phyloP scores from a whole-genome alignment of 2,113 vertebrate genomes.

The Malurus alboscapulatus region DNA sequence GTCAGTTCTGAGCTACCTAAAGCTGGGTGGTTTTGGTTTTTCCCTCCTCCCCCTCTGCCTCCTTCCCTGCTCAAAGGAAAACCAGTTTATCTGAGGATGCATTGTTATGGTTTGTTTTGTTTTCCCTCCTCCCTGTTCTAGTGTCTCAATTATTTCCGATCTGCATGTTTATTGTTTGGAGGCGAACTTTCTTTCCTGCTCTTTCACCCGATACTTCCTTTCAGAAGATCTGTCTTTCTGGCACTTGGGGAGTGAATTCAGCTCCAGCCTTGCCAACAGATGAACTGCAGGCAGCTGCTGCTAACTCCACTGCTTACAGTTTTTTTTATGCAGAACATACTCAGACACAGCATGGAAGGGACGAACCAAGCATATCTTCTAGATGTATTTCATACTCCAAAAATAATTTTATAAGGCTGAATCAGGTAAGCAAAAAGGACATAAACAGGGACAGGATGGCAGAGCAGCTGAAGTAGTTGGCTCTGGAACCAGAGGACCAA shows the following conservation, averaged over 20 bases:
- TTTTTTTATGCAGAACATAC: not conserved
- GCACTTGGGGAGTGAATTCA: slow-evolving; percentile 58
- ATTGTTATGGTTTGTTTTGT: slow-evolving; percentile 19
- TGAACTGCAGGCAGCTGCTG: slow-evolving; percentile 57
- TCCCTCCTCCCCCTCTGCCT: not conserved
- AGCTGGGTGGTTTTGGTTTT: not conserved
- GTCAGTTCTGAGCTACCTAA: not conserved
- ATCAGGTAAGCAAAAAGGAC: not conserved
- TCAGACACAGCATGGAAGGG: not conserved
- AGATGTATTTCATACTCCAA: not conserved
- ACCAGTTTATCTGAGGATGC: not conserved
- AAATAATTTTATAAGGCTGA: not conserved
- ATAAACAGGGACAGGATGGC: not conserved
- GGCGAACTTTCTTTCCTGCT: slow-evolving; percentile 33
- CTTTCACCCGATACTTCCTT: slow-evolving; percentile 40
- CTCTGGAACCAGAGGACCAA: not conserved
- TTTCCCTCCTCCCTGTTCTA: slow-evolving; percentile 36
- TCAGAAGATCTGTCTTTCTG: slow-evolving; percentile 56
- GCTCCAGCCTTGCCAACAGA: slow-evolving; percentile 17
- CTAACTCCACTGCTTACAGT: not conserved
- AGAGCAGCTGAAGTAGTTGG: not conserved
- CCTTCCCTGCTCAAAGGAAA: not conserved
- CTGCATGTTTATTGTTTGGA: slow-evolving; percentile 48
- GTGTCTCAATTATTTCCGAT: slow-evolving; percentile 46
- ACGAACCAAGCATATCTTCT: not conserved